Evolutionary conservation across 2,797 vertebrate species (phyloP).

Genomic region (Helicolenus hilgendorfi): DNA sequence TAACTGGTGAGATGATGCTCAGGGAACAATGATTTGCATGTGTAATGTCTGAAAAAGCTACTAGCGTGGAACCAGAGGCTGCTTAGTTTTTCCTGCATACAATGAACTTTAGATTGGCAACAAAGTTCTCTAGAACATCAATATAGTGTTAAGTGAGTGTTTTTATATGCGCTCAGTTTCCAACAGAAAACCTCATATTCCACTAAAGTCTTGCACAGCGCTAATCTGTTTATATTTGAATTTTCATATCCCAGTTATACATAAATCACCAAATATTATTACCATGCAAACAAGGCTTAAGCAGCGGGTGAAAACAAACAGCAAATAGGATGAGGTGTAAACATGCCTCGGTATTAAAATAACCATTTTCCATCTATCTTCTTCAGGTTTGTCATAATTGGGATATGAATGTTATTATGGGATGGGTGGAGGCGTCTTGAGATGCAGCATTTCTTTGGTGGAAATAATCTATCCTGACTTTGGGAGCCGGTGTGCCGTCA

Average conservation of each 20-base stretch:
- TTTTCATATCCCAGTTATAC: slow-evolving; percentile 42
- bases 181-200: slow-evolving; percentile 35
- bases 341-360: slow-evolving; percentile 33
- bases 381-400: slow-evolving; percentile 9
- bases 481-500: not conserved
- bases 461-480: slow-evolving; percentile 41
- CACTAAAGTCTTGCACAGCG: not conserved
- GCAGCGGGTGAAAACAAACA: slow-evolving; percentile 18
- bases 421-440: not conserved
- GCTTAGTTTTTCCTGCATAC: not conserved
- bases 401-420: not conserved
- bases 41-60: not conserved
- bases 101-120: not conserved
- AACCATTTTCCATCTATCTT: slow-evolving; percentile 25
- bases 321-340: slow-evolving; percentile 26
- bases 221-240: slow-evolving; percentile 58
- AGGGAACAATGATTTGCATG: not conserved
- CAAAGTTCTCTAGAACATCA: not conserved
- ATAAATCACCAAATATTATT: slow-evolving; percentile 55
- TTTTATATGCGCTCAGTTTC: not conserved
- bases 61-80: not conserved
- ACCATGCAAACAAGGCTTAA: slow-evolving; percentile 58
- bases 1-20: not conserved
- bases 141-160: not conserved
- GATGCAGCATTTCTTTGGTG: not conserved